Percentiles rank a stretch among this genome's conserved stretches.
Conservation (phyloP, 2,888 invertebrate species). For the Eupithecia subumbrata region DNA sequence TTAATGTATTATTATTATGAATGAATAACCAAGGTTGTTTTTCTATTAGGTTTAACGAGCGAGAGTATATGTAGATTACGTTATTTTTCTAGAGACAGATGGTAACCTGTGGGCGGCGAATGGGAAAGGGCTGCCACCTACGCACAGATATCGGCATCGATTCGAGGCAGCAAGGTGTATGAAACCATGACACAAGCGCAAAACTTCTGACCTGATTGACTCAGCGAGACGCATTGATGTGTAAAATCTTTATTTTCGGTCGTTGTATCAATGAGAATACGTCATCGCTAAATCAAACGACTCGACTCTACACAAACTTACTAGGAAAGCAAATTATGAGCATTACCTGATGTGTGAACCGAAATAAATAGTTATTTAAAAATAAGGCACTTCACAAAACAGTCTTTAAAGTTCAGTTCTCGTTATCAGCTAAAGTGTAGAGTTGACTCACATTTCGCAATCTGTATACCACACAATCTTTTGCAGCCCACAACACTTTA, state of each 20-base stretch:
- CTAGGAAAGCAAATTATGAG: neutral
- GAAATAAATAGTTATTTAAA: neutral
- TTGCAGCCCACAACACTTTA: conserved; percentile 10
- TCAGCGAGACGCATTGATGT: conserved; percentile 17
- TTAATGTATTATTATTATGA: neutral
- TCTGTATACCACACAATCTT: neutral
- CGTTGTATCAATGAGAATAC: conserved; percentile 1
- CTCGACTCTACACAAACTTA: neutral
- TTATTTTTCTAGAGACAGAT: conserved; percentile 46
- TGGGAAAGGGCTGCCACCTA: conserved; percentile 76
- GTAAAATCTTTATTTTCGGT: conserved; percentile 10
- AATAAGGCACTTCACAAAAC: neutral
- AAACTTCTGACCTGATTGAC: conserved; percentile 20
- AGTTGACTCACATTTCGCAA: conserved; percentile 47
- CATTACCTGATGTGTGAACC: conserved; percentile 4
- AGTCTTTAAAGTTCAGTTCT: conserved; percentile 13
- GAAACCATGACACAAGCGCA: conserved; percentile 31
- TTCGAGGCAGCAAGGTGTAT: conserved; percentile 46
- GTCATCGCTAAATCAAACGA: conserved; percentile 1
- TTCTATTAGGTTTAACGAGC: neutral
- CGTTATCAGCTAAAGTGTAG: conserved; percentile 19
- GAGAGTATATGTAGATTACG: neutral
- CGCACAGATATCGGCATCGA: conserved; percentile 56
- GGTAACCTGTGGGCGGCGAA: conserved; percentile 67
- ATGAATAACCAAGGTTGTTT: conserved; percentile 19